A percentile compares a stretch with the other conserved stretches of the same genome.
Conservation (phyloP, 2,888 invertebrate genomes). For the Cataglyphis cursor region DNA sequence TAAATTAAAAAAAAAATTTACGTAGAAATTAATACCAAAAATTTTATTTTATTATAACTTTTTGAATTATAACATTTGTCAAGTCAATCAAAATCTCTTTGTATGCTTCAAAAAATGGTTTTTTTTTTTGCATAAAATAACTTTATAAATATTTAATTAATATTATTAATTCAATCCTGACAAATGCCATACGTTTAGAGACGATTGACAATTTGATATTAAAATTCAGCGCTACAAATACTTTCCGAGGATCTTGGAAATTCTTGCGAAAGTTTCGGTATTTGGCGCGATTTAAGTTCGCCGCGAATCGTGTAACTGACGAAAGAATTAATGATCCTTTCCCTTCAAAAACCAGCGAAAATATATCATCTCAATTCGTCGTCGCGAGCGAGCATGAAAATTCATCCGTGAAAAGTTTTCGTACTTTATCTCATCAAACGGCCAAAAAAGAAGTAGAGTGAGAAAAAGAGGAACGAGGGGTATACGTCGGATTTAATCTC, state of each 20-base stretch:
- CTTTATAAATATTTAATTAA: background rate
- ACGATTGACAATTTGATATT: slow-evolving; percentile 17
- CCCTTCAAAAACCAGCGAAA: slow-evolving; percentile 5
- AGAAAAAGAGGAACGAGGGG: slow-evolving; percentile 7
- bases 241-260: slow-evolving; percentile 3
- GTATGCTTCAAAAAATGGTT: background rate
- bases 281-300: slow-evolving; percentile 46
- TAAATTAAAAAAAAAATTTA: no score
- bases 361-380: slow-evolving; percentile 51
- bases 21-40: no score
- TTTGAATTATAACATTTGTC: background rate
- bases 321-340: slow-evolving; percentile 53
- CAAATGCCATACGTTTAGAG: background rate
- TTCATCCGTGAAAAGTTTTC: slow-evolving; percentile 45
- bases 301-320: slow-evolving; percentile 54
- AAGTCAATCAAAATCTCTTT: background rate
- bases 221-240: slow-evolving; percentile 34
- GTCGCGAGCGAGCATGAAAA: slow-evolving; percentile 31
- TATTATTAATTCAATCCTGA: slow-evolving; percentile 8
- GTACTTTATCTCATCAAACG: slow-evolving; percentile 37
- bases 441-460: background rate
- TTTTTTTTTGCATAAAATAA: background rate
- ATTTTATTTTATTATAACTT: no score
- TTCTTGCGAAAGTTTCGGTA: slow-evolving; percentile 42
- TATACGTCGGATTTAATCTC: slow-evolving; percentile 55